These are phyloP conservation scores for Cephalophus harveyi DNA, from an alignment of 2,113 vertebrate genomes.

Conservation along the genomic window DNA sequence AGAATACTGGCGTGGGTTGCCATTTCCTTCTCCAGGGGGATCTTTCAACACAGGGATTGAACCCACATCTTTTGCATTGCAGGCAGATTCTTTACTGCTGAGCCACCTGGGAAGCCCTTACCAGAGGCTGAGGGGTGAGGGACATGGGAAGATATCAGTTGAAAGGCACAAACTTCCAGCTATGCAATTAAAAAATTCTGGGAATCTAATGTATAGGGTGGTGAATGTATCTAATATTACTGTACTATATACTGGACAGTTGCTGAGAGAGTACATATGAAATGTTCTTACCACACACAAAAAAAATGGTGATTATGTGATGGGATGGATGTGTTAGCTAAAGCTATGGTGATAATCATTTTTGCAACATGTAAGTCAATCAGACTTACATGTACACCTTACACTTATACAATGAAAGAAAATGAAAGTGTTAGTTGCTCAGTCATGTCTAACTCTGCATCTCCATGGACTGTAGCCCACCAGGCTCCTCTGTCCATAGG, in stretches of 20 bases:
- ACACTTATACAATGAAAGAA: background rate
- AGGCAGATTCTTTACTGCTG: background rate
- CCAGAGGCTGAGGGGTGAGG: background rate
- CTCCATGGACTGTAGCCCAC: background rate
- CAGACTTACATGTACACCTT: background rate
- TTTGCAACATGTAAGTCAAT: background rate
- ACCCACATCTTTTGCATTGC: background rate
- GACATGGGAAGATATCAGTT: background rate
- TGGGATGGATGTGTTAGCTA: background rate
- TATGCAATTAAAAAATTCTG: background rate
- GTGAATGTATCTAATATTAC: background rate
- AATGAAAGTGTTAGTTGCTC: background rate
- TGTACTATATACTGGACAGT: background rate
- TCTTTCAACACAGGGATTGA: background rate
- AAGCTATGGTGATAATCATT: background rate
- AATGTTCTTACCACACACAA: background rate
- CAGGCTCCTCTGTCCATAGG: background rate
- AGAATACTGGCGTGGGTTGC: background rate
- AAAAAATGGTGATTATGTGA: background rate
- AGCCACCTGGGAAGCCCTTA: background rate
- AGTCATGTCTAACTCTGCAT: fast-evolving
- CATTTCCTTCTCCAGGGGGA: background rate
- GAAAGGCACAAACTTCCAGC: background rate
- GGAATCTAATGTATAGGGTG: background rate
- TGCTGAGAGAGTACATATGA: background rate